These are phyloP conservation scores for Diorhabda sublineata DNA, from an alignment of 1,140 invertebrate genomes.

Conservation along the genomic window DNA sequence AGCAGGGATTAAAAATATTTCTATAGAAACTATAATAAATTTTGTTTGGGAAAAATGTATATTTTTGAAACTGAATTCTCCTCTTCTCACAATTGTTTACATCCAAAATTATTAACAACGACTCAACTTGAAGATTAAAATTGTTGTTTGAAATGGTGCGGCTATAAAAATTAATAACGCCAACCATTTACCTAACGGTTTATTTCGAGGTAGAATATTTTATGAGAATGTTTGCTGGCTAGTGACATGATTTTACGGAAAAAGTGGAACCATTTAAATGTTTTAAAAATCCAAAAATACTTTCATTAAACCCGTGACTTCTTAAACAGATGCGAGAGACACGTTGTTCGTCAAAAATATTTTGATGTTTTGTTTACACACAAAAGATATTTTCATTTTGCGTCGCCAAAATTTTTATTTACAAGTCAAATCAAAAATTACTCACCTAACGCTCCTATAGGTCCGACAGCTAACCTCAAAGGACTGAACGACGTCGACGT, in stretches of 20 bases:
- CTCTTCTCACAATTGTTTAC: no score
- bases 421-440: not conserved
- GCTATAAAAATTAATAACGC: not conserved
- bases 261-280: conserved; percentile 1
- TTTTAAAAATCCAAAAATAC: not conserved
- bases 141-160: not conserved
- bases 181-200: not conserved
- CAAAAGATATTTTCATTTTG: not conserved
- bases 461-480: conserved; percentile 71
- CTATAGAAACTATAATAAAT: no score
- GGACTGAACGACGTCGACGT: conserved; percentile 75
- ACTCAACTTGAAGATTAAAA: not conserved
- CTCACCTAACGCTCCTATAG: conserved; percentile 57
- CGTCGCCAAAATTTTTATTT: not conserved
- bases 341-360: not conserved
- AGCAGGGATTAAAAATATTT: no score
- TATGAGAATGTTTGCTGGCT: no score
- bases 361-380: conserved; percentile 1
- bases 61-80: no score
- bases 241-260: not conserved
- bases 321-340: not conserved
- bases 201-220: not conserved
- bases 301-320: not conserved
- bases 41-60: no score
- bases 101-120: no score